Percentiles rank a stretch among this genome's conserved stretches.
phyloP scores from a whole-genome alignment of 1,140 invertebrate genomes.

The Tetragnatha versicolor region DNA sequence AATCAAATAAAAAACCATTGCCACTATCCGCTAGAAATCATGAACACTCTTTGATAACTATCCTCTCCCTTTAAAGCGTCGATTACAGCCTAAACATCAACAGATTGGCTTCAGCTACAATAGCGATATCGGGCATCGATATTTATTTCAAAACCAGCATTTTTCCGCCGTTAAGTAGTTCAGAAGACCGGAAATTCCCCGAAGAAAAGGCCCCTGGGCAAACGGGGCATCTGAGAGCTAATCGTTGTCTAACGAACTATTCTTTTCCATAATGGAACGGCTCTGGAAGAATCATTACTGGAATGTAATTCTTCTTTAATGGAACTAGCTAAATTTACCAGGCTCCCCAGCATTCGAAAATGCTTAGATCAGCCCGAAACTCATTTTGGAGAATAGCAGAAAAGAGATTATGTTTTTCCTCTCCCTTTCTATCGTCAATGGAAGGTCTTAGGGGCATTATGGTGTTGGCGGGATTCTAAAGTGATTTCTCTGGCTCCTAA shows the following conservation, averaged over 20 bases:
- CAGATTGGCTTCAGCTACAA: no score
- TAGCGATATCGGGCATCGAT: no score
- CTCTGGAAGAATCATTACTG: slow-evolving; percentile 14
- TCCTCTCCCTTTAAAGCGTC: no score
- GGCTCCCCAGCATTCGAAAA: slow-evolving; percentile 26
- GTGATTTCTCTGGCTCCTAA: slow-evolving; percentile 8
- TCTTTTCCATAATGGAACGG: slow-evolving; percentile 34
- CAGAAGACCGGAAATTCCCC: neutral
- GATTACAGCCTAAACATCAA: no score
- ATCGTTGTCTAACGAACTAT: slow-evolving; percentile 52
- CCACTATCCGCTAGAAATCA: no score
- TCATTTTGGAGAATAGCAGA: neutral
- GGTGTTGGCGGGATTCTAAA: neutral
- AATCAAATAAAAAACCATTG: no score
- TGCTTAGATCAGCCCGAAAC: slow-evolving; percentile 31
- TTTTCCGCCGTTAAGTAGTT: no score
- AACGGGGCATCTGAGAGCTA: slow-evolving; percentile 13
- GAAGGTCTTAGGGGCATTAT: neutral
- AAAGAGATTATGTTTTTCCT: neutral
- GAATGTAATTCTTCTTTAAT: slow-evolving; percentile 36
- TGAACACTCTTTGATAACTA: no score
- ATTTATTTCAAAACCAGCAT: no score
- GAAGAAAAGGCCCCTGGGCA: no score
- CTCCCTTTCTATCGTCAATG: neutral
- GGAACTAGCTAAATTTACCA: slow-evolving; percentile 37